Percentiles rank a stretch among this genome's conserved stretches.
Evolutionary conservation across 2,113 vertebrate genomes (phyloP).

Genomic region (Neolamprologus variostigma): DNA sequence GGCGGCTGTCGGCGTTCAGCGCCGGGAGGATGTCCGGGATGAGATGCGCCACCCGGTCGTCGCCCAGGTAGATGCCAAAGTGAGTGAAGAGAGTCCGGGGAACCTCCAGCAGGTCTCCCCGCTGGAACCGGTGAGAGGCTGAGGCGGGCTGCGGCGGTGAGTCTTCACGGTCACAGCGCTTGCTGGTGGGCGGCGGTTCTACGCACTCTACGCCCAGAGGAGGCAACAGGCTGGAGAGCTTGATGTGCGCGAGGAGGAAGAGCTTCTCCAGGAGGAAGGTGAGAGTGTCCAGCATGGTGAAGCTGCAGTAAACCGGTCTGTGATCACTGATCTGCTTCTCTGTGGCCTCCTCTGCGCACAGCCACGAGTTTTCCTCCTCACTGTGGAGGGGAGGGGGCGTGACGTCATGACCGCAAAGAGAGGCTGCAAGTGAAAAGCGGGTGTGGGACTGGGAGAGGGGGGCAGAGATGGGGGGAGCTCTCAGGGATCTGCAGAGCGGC

Average conservation of each 20-base stretch:
- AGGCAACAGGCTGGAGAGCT: constrained; percentile 55
- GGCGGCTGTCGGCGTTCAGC: constrained; percentile 69
- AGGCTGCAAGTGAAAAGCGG: not conserved
- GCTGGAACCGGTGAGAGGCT: constrained; percentile 48
- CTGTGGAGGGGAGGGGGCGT: not conserved
- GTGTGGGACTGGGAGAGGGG: not conserved
- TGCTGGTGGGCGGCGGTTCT: not conserved
- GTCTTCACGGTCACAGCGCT: constrained; percentile 5
- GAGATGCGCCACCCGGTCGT: constrained; percentile 87
- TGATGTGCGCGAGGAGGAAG: constrained; percentile 75
- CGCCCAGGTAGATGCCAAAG: constrained; percentile 93
- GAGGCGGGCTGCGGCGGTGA: not conserved
- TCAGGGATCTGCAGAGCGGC: not conserved
- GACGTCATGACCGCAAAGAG: not conserved
- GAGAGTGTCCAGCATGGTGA: constrained; percentile 73
- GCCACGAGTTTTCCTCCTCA: not conserved
- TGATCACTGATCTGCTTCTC: not conserved
- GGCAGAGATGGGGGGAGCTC: not conserved
- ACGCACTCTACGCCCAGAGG: not conserved
- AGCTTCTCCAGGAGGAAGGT: constrained; percentile 80
- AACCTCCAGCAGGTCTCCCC: constrained; percentile 91
- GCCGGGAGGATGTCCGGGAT: constrained; percentile 90
- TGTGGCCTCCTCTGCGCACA: not conserved
- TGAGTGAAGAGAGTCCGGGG: constrained; percentile 89
- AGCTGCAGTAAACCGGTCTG: not conserved